Percentiles rank a stretch among this genome's conserved stretches.
phyloP scores from a whole-genome alignment of 2,888 invertebrate species.

The Crossocerus cetratus region DNA sequence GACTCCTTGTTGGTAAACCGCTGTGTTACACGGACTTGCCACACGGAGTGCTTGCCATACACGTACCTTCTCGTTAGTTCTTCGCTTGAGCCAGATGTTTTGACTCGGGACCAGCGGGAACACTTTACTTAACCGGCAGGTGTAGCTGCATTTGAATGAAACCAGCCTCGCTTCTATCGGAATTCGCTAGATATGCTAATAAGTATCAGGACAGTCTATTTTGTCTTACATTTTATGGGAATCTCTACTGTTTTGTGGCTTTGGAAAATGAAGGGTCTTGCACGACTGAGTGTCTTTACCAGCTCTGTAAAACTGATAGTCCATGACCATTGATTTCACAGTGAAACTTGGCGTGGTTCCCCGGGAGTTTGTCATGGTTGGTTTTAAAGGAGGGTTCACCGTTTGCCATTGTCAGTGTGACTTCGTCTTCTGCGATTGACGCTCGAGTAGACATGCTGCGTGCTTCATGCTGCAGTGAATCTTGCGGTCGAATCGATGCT shows the following conservation, averaged over 20 bases:
- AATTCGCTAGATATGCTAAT: too few species aligned
- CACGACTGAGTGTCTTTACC: background rate
- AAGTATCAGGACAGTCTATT: too few species aligned
- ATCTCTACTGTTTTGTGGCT: too few species aligned
- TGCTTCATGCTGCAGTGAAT: background rate
- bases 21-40: background rate
- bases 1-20: background rate
- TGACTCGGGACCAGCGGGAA: too few species aligned
- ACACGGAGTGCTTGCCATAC: background rate
- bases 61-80: background rate
- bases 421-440: too few species aligned
- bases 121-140: too few species aligned
- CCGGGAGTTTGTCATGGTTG: background rate
- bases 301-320: background rate
- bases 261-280: background rate
- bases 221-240: too few species aligned
- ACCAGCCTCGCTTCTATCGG: too few species aligned
- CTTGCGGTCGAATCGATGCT: background rate
- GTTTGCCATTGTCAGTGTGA: too few species aligned
- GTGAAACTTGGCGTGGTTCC: background rate
- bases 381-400: background rate
- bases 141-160: too few species aligned
- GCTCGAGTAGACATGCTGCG: too few species aligned
- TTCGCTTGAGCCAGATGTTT: too few species aligned
- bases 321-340: background rate